Evolutionary conservation across 2,113 vertebrate species (phyloP).

Genomic region (Gila orcuttii): DNA sequence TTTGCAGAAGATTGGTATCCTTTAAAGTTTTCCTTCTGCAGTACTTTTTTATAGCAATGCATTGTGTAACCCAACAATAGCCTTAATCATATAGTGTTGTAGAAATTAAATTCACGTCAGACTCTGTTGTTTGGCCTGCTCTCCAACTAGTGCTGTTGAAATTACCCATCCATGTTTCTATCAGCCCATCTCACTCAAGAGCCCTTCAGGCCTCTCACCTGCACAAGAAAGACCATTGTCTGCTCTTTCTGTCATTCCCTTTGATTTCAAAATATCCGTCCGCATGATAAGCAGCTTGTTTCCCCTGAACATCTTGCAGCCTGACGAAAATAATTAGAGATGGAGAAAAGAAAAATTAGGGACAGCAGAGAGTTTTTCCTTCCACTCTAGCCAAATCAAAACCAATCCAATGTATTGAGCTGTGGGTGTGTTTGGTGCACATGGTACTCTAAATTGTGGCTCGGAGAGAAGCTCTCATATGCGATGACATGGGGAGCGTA

Average conservation of each 20-base stretch:
- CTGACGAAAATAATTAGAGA: conserved; percentile 42
- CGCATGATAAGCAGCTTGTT: conserved; percentile 14
- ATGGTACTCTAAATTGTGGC: conserved; percentile 49
- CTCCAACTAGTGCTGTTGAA: conserved; percentile 27
- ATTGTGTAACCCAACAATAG: conserved; percentile 19
- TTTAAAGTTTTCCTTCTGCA: not conserved
- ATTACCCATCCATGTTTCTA: conserved; percentile 44
- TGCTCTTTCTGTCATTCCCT: conserved; percentile 25
- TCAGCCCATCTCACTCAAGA: conserved; percentile 48
- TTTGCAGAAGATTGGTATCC: not conserved
- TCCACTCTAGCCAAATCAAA: conserved; percentile 28
- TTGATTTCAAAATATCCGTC: conserved; percentile 45
- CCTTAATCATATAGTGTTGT: conserved; percentile 29
- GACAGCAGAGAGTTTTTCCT: not conserved
- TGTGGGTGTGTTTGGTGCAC: conserved; percentile 48
- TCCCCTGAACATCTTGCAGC: conserved; percentile 5
- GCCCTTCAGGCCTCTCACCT: conserved; percentile 47
- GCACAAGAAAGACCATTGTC: conserved; percentile 42
- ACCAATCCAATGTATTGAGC: conserved; percentile 58
- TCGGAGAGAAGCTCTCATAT: conserved; percentile 51
- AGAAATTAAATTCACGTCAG: conserved; percentile 42
- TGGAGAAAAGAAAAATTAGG: not conserved
- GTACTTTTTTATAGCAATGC: not conserved
- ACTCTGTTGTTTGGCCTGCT: conserved; percentile 27
- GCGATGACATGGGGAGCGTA: conserved; percentile 51